Conservation (phyloP, 2,797 vertebrate genomes). For the Schizopygopsis pylzovi region DNA sequence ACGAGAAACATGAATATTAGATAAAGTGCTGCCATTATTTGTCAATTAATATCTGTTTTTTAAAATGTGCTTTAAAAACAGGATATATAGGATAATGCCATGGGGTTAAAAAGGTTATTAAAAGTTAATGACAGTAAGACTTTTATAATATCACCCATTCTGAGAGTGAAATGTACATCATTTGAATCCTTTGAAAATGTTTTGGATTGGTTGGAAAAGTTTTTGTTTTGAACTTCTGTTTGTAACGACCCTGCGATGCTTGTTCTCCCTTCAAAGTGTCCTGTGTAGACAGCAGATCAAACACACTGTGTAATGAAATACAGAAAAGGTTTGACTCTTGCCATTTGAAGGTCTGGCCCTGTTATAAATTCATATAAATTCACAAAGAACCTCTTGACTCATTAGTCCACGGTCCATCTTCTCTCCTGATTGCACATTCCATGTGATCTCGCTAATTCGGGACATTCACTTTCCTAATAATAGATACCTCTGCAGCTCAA, state of each 20-base stretch:
- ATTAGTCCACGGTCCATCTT: conserved; percentile 58
- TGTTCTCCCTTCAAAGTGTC: not conserved
- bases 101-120: not conserved
- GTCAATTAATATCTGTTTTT: not conserved
- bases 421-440: conserved; percentile 38
- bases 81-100: not conserved
- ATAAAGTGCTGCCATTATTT: not conserved
- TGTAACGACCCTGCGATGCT: not conserved
- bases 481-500: conserved; percentile 61
- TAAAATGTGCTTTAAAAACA: not conserved
- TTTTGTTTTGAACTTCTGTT: not conserved
- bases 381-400: not conserved
- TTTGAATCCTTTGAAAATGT: not conserved
- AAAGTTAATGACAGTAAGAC: not conserved
- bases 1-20: not conserved
- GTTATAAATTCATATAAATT: not conserved
- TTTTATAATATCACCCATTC: not conserved
- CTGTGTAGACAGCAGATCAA: not conserved
- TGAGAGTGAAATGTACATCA: not conserved
- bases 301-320: not conserved
- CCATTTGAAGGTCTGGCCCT: not conserved
- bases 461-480: conserved; percentile 67
- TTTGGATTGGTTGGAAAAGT: not conserved
- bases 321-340: not conserved
- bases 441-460: conserved; percentile 71